Evolutionary conservation across 1,140 invertebrate genomes (phyloP).

Genomic region (Caenorhabditis briggsae): DNA sequence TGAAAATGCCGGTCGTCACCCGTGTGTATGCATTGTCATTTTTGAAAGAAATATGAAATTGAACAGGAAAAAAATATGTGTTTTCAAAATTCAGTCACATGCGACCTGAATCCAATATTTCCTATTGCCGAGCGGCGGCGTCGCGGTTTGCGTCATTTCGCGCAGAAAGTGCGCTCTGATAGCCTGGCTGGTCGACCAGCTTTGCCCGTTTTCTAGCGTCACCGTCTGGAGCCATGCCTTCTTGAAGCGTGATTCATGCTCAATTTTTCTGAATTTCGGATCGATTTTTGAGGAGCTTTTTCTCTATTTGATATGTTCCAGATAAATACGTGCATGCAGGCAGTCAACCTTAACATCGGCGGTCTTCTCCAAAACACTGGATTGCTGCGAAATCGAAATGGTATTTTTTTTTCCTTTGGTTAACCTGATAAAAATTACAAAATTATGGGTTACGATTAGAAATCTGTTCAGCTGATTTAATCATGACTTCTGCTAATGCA

Average conservation of each 20-base stretch:
- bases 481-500: too few species aligned
- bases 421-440: not conserved
- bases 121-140: not conserved
- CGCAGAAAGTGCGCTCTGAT: not conserved
- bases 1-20: too few species aligned
- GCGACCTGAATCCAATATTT: not conserved
- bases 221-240: too few species aligned
- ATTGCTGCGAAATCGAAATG: conserved; percentile 32
- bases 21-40: too few species aligned
- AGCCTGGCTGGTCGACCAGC: not conserved
- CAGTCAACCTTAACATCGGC: conserved; percentile 24
- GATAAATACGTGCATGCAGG: conserved; percentile 11
- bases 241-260: too few species aligned
- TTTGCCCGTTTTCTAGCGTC: too few species aligned
- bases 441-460: not conserved
- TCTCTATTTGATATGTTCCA: not conserved
- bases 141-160: conserved; percentile 9
- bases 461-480: too few species aligned
- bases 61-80: too few species aligned
- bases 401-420: not conserved
- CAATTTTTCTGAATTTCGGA: not conserved
- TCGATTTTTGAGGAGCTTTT: not conserved
- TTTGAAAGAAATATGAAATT: not conserved
- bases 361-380: conserved; percentile 31
- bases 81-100: not conserved